Percentiles rank a stretch among this genome's conserved stretches.
Conservation (phyloP, 1,140 invertebrate species). For the Drosophila nikananu region DNA sequence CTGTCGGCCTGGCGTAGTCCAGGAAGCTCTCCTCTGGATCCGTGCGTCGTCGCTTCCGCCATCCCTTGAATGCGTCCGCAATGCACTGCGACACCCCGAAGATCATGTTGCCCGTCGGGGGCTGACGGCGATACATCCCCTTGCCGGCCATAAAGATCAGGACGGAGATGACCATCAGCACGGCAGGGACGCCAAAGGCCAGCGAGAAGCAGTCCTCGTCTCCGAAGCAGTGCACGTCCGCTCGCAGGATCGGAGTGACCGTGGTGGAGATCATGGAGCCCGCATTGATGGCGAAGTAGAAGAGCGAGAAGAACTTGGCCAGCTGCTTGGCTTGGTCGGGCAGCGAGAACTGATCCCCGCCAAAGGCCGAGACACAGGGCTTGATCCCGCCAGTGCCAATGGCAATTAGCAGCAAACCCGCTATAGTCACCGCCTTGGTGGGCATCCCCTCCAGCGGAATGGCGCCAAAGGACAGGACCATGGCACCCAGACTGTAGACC, state of each 20-base stretch:
- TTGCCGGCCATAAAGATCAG: conserved; percentile 93
- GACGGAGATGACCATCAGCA: conserved; percentile 94
- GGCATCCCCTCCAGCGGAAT: conserved; percentile 87
- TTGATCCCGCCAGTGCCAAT: conserved; percentile 98
- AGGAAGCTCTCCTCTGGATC: conserved; percentile 89
- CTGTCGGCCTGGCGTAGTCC: conserved; percentile 92
- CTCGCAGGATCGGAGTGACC: conserved; percentile 94
- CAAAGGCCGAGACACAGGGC: conserved; percentile 98
- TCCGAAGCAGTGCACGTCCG: conserved; percentile 93
- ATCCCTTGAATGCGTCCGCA: conserved; percentile 86
- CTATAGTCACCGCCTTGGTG: conserved; percentile 90
- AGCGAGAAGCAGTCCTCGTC: conserved; percentile 94
- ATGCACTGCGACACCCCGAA: conserved; percentile 92
- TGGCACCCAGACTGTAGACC: conserved; percentile 94
- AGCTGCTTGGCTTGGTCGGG: conserved; percentile 91
- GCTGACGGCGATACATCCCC: conserved; percentile 90
- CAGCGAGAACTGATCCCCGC: conserved; percentile 95
- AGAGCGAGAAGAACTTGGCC: conserved; percentile 95
- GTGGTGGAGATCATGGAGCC: conserved; percentile 96
- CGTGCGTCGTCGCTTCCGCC: conserved; percentile 86
- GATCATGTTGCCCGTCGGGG: conserved; percentile 94
- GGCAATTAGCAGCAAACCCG: conserved; percentile 93
- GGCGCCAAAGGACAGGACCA: conserved; percentile 91
- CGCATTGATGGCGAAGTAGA: conserved; percentile 97
- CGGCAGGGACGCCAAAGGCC: conserved; percentile 96